These are phyloP conservation scores for Hypotaenidia okinawae DNA, from an alignment of 2,797 vertebrate species.

Conservation along the genomic window DNA sequence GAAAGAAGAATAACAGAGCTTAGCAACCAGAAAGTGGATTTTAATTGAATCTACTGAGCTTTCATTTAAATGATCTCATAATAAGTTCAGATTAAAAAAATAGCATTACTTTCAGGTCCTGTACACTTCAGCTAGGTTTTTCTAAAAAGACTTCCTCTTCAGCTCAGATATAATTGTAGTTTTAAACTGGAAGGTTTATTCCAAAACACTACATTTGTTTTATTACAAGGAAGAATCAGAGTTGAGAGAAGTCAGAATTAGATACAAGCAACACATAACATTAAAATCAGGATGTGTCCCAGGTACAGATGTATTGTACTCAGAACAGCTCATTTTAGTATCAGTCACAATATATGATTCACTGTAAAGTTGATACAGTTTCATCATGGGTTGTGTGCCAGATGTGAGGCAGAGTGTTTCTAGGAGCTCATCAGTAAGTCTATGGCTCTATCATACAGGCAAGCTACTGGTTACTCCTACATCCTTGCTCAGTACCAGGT, in stretches of 20 bases:
- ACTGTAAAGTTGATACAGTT: not conserved
- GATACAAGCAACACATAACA: not conserved
- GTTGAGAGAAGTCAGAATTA: not conserved
- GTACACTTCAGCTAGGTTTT: not conserved
- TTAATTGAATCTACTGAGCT: conserved; percentile 3
- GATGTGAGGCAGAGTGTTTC: not conserved
- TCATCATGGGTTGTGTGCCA: not conserved
- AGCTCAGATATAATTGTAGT: not conserved
- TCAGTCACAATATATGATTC: not conserved
- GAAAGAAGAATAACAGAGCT: not conserved
- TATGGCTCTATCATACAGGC: not conserved
- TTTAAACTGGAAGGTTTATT: not conserved
- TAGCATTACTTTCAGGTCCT: not conserved
- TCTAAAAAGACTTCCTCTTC: not conserved
- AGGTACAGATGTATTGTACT: not conserved
- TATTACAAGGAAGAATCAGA: not conserved
- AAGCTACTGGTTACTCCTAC: not conserved
- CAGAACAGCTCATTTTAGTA: not conserved
- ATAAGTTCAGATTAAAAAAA: not conserved
- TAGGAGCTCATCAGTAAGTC: not conserved
- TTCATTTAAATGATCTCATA: not conserved
- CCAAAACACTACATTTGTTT: not conserved
- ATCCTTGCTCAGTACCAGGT: not conserved
- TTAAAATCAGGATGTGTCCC: not conserved
- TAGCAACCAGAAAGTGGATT: not conserved